These are phyloP conservation scores for Poecilia latipinna DNA, from an alignment of 2,113 vertebrate species.

Conservation along the genomic window DNA sequence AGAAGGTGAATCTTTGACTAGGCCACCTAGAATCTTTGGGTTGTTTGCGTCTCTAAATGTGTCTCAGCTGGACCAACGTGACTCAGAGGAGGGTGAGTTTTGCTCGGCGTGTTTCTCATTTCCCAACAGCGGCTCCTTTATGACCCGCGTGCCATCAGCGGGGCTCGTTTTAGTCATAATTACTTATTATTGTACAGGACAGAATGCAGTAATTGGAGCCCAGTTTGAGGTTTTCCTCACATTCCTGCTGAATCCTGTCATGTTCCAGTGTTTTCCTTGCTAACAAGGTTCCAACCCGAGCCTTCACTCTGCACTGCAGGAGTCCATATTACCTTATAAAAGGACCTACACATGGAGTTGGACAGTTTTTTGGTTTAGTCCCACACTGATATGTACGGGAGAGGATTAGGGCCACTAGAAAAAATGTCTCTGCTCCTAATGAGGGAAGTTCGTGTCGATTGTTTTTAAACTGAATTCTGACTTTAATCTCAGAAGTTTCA, in stretches of 20 bases:
- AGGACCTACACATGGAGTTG: constrained; percentile 65
- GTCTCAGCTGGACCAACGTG: background rate
- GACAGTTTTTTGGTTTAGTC: constrained; percentile 46
- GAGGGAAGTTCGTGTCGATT: no score
- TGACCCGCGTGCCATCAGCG: constrained; percentile 14
- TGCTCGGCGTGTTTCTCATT: constrained; percentile 1
- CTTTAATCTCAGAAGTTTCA: no score
- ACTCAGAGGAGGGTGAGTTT: background rate
- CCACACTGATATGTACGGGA: constrained; percentile 8
- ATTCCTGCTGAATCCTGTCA: constrained; percentile 72
- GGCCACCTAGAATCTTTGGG: no score
- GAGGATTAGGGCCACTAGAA: no score
- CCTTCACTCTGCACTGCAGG: constrained; percentile 36
- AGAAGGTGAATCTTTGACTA: no score
- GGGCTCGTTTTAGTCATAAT: constrained; percentile 50
- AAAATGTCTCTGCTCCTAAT: no score
- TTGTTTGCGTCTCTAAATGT: background rate
- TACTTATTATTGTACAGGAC: constrained; percentile 55
- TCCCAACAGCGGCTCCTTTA: background rate
- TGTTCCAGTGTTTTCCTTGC: constrained; percentile 67
- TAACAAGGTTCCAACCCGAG: constrained; percentile 66
- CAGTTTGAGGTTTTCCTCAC: constrained; percentile 30
- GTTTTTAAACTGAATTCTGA: no score
- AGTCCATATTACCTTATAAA: constrained; percentile 69
- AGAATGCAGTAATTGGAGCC: constrained; percentile 37